These are phyloP conservation scores for Phenacoccus solenopsis DNA, from an alignment of 1,140 invertebrate species.

Conservation along the genomic window DNA sequence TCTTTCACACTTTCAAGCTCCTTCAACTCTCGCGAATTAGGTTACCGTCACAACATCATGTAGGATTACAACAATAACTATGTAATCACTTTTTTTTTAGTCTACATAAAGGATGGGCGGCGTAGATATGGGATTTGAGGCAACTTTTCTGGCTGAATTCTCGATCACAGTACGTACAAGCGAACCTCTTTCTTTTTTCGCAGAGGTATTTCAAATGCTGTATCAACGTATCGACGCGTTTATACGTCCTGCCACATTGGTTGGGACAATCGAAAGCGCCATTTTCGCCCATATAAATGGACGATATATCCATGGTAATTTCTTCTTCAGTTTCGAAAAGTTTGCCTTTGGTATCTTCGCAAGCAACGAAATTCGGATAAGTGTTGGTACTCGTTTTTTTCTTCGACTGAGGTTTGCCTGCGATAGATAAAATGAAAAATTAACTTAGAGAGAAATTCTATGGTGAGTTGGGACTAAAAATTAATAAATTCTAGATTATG, in stretches of 20 bases:
- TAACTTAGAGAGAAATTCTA: too few relatives aligned
- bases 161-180: conserved; percentile 24
- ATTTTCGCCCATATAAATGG: not conserved
- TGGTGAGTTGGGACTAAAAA: too few relatives aligned
- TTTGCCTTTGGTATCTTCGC: not conserved
- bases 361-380: not conserved
- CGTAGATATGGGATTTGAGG: not conserved
- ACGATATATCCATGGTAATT: not conserved
- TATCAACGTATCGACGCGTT: not conserved
- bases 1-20: too few relatives aligned
- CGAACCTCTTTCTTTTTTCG: conserved; percentile 27
- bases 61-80: too few relatives aligned
- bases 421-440: too few relatives aligned
- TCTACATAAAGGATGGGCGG: not conserved
- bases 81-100: not conserved
- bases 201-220: conserved; percentile 39
- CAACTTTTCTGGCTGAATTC: conserved; percentile 26
- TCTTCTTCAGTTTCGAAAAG: not conserved
- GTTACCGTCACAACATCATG: too few relatives aligned
- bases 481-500: too few relatives aligned
- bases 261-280: not conserved
- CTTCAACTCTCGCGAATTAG: too few relatives aligned
- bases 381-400: not conserved
- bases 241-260: not conserved
- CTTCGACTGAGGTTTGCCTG: not conserved